These are phyloP conservation scores for Nebria ingens DNA, from an alignment of 1,140 invertebrate species.

Conservation along the genomic window DNA sequence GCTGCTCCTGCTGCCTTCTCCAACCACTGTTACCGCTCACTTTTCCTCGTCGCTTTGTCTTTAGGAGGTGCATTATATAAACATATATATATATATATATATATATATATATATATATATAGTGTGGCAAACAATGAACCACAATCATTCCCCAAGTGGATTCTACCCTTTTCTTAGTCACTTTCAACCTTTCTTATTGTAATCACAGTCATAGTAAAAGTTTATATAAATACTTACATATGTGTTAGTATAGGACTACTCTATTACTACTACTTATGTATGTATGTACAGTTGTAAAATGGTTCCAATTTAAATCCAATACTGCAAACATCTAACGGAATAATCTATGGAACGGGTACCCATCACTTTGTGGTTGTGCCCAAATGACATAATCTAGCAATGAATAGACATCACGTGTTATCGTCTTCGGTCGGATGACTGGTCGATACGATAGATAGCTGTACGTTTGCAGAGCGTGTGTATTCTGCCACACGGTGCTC, in stretches of 20 bases:
- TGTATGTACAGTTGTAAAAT: too few relatives aligned
- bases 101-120: too few relatives aligned
- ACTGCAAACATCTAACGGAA: not conserved
- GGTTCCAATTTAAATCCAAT: too few relatives aligned
- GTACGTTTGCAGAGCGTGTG: too few relatives aligned
- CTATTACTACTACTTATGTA: not conserved
- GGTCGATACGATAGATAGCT: too few relatives aligned
- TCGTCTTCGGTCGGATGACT: not conserved
- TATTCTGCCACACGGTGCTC: too few relatives aligned
- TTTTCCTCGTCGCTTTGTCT: too few relatives aligned
- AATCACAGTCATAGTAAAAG: too few relatives aligned
- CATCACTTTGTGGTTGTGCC: not conserved
- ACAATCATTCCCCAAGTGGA: not conserved
- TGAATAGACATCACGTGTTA: not conserved
- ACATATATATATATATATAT: too few relatives aligned
- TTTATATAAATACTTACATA: too few relatives aligned
- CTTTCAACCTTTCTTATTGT: not conserved
- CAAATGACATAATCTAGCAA: not conserved
- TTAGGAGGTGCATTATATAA: too few relatives aligned
- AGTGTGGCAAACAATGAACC: slow-evolving; percentile 2
- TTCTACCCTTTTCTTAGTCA: not conserved
- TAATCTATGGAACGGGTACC: not conserved
- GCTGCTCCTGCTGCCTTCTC: not conserved
- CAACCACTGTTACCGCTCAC: not conserved
- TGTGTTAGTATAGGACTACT: too few relatives aligned